Conservation (phyloP, 2,113 vertebrate species). For the Ceyx melanurus region DNA sequence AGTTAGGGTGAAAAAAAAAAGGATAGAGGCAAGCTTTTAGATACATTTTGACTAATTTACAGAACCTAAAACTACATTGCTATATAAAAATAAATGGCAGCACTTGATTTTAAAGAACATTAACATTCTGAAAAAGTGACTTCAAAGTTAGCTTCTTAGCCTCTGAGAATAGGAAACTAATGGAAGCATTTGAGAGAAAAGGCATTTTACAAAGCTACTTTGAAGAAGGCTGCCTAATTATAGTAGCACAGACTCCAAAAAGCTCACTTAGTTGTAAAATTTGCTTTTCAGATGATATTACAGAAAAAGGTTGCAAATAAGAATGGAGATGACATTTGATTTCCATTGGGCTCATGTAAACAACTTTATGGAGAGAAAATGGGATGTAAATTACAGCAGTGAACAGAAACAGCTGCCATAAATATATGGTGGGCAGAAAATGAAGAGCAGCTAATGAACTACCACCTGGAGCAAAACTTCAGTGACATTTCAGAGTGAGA, state of each 20-base stretch:
- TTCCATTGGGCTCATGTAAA: constrained; percentile 64
- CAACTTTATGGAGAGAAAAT: constrained; percentile 37
- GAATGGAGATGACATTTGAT: constrained; percentile 61
- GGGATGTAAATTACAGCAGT: constrained; percentile 62
- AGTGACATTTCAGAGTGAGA: constrained; percentile 11
- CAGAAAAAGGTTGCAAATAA: constrained; percentile 48
- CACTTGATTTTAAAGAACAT: constrained; percentile 1
- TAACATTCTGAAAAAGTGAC: constrained; percentile 10
- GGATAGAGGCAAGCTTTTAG: background rate
- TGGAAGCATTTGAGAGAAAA: constrained; percentile 39
- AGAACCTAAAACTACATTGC: constrained; percentile 1
- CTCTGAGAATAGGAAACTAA: constrained; percentile 59
- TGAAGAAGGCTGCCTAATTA: constrained; percentile 66
- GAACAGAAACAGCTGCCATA: constrained; percentile 51
- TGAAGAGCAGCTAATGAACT: constrained; percentile 40
- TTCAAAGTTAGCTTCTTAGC: constrained; percentile 51
- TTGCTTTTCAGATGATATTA: constrained; percentile 63
- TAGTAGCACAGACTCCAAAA: constrained; percentile 48
- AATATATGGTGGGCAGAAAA: constrained; percentile 54
- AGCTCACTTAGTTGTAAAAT: constrained; percentile 52
- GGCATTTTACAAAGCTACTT: constrained; percentile 64
- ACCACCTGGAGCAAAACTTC: constrained; percentile 20
- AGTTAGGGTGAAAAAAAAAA: background rate
- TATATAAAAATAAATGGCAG: background rate
- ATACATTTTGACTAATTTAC: constrained; percentile 20